A percentile compares a stretch with the other conserved stretches of the same genome.
These are phyloP conservation scores for Prunella fulvescens DNA, from an alignment of 2,113 vertebrate genomes.

Conservation along the genomic window DNA sequence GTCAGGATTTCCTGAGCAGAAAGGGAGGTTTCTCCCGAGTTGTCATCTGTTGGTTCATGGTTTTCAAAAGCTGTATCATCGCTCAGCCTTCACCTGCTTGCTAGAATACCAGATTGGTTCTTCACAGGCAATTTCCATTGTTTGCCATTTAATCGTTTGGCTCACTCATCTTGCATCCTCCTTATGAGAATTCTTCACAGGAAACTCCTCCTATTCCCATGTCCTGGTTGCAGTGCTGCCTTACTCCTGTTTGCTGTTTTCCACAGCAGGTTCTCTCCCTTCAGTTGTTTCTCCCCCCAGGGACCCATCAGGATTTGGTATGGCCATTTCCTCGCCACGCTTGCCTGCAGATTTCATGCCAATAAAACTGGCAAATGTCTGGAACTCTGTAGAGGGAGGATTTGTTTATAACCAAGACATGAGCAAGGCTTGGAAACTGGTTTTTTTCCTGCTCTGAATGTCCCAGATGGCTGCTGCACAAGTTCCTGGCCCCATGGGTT, in stretches of 20 bases:
- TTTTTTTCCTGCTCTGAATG: not conserved
- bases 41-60: not conserved
- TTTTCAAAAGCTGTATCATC: not conserved
- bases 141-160: not conserved
- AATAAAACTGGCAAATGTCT: not conserved
- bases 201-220: not conserved
- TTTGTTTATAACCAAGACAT: not conserved
- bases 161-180: not conserved
- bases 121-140: not conserved
- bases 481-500: not conserved
- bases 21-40: fast-evolving
- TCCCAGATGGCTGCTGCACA: not conserved
- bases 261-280: not conserved
- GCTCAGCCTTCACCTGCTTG: not conserved
- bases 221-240: not conserved
- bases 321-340: not conserved
- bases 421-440: not conserved
- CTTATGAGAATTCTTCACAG: not conserved
- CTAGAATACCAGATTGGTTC: not conserved
- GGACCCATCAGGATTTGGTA: not conserved
- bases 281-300: not conserved
- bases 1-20: not conserved
- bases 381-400: not conserved
- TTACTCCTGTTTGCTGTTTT: not conserved
- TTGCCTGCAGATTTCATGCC: not conserved